phyloP scores from a whole-genome alignment of 1,140 invertebrate genomes.

The Drosophila nigrodunni region DNA sequence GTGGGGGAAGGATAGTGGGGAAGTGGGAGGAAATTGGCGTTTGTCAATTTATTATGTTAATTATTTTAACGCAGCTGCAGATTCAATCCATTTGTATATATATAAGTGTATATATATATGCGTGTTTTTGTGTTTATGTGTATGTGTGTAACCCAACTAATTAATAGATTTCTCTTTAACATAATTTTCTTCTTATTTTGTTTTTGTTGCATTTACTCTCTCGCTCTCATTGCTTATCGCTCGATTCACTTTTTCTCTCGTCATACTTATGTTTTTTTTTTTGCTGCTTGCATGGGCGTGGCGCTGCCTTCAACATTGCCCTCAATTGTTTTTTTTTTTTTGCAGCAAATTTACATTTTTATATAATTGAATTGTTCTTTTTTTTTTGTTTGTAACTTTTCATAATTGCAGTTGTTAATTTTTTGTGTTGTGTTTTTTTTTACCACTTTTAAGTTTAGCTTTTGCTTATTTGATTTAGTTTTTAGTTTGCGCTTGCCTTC shows the following conservation, averaged over 20 bases:
- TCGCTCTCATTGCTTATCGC: background rate
- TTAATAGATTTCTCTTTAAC: constrained; percentile 5
- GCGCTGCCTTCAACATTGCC: constrained; percentile 6
- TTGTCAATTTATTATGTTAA: constrained; percentile 40
- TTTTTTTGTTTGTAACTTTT: constrained; percentile 16
- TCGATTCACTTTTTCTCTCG: background rate
- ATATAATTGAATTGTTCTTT: constrained; percentile 15
- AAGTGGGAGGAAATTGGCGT: constrained; percentile 26
- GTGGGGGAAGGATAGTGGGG: background rate
- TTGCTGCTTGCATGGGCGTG: background rate
- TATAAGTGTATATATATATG: constrained; percentile 26
- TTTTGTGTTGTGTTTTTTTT: constrained; percentile 16
- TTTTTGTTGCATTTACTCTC: constrained; percentile 16
- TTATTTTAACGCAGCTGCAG: constrained; percentile 44
- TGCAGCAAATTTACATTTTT: constrained; percentile 3
- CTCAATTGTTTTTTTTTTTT: constrained; percentile 1
- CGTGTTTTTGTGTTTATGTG: constrained; percentile 13
- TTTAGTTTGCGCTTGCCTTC: constrained; percentile 4
- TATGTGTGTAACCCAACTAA: constrained; percentile 29
- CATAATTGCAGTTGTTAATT: constrained; percentile 18
- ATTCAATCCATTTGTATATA: constrained; percentile 38
- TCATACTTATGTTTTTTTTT: background rate
- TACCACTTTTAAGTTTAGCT: constrained; percentile 14
- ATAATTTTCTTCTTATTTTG: constrained; percentile 23
- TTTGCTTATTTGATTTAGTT: background rate